Percentiles rank a stretch among this genome's conserved stretches.
phyloP scores from a whole-genome alignment of 2,113 vertebrate genomes.

The Cebidichthys violaceus region DNA sequence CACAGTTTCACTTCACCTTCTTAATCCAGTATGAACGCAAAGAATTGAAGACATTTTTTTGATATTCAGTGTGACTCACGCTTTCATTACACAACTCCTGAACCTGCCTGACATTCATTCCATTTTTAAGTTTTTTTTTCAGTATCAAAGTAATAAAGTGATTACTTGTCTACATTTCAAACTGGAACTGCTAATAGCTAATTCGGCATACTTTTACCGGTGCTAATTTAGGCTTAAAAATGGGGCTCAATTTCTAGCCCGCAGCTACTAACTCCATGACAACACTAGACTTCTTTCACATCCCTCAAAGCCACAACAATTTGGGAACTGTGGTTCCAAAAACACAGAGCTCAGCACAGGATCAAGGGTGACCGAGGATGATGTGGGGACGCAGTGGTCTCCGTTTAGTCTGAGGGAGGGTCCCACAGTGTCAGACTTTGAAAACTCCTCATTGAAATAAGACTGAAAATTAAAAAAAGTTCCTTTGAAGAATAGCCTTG shows the following conservation, averaged over 20 bases:
- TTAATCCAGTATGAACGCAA: neutral
- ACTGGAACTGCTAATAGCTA: neutral
- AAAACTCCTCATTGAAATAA: neutral
- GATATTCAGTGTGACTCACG: neutral
- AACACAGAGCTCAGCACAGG: neutral
- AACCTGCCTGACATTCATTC: neutral
- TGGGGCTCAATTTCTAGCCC: neutral
- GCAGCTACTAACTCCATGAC: neutral
- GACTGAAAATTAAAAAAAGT: too few relatives aligned
- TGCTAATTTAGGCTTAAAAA: neutral
- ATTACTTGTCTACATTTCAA: neutral
- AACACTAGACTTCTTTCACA: neutral
- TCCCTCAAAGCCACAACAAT: neutral
- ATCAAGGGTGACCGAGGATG: neutral
- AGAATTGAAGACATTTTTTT: neutral
- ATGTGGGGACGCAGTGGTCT: too few relatives aligned
- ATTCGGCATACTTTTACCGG: neutral
- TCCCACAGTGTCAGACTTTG: neutral
- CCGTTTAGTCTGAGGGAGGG: too few relatives aligned
- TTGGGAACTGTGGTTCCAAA: too few relatives aligned
- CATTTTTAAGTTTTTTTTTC: neutral
- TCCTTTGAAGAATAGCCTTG: too few relatives aligned
- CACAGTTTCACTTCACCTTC: neutral
- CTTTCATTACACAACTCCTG: neutral
- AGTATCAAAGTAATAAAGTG: neutral